phyloP scores from a whole-genome alignment of 2,888 invertebrate species.

The Chrysotoxum bicinctum region DNA sequence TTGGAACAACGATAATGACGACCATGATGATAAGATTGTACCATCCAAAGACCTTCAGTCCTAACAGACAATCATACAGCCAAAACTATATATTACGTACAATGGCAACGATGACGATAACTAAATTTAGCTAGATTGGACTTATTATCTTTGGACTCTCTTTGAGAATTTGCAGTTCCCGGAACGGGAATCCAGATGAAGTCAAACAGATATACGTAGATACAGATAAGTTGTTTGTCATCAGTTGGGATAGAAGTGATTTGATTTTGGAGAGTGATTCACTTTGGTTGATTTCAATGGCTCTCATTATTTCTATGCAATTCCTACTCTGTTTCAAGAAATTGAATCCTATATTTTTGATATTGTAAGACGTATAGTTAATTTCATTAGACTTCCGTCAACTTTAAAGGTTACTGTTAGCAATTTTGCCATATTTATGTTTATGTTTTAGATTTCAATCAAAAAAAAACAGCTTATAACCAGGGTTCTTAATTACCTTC shows the following conservation, averaged over 20 bases:
- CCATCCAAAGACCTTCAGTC: conserved; percentile 24
- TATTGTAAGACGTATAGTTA: background rate
- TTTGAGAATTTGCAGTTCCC: conserved; percentile 48
- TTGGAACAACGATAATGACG: conserved; percentile 35
- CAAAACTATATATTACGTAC: conserved; percentile 13
- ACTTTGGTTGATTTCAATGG: conserved; percentile 57
- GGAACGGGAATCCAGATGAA: conserved; percentile 33
- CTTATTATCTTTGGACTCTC: conserved; percentile 60
- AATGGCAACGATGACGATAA: conserved; percentile 67
- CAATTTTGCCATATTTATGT: too few species aligned
- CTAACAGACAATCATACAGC: conserved; percentile 5
- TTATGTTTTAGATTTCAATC: too few species aligned
- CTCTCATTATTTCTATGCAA: conserved; percentile 44
- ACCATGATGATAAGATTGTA: conserved; percentile 39
- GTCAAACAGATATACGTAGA: conserved; percentile 25
- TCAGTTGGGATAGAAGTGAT: conserved; percentile 28
- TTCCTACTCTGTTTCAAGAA: conserved; percentile 30
- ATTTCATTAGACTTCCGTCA: too few species aligned
- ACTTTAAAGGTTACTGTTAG: too few species aligned
- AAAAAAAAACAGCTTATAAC: too few species aligned
- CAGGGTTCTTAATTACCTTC: too few species aligned
- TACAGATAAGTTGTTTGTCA: conserved; percentile 36
- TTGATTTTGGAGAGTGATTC: conserved; percentile 55
- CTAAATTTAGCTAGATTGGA: conserved; percentile 70
- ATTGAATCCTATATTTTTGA: conserved; percentile 55